Percentiles rank a stretch among this genome's conserved stretches.
Evolutionary conservation across 2,797 vertebrate genomes (phyloP).

Genomic region (Octomys mimax): DNA sequence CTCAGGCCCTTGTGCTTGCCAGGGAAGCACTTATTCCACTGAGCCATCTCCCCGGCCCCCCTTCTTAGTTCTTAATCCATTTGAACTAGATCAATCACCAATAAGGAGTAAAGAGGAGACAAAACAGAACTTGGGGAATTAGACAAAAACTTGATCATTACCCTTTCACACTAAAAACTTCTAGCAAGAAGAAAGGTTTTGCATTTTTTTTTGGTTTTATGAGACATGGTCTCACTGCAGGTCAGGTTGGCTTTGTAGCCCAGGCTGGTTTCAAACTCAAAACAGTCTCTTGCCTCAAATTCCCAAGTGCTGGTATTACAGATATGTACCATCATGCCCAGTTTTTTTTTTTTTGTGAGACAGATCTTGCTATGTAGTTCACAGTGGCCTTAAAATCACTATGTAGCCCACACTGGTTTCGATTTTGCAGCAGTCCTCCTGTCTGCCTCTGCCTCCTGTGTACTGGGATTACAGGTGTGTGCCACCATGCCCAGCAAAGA

Average conservation of each 20-base stretch:
- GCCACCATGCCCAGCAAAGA: neutral
- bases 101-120: constrained; percentile 21
- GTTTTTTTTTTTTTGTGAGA: neutral
- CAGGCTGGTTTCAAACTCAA: neutral
- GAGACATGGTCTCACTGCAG: neutral
- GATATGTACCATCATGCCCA: too few relatives aligned
- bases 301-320: too few relatives aligned
- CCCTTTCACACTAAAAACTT: neutral
- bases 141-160: constrained; percentile 31
- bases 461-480: neutral
- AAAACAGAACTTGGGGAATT: constrained; percentile 47
- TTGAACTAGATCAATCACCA: constrained; percentile 35
- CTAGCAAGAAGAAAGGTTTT: constrained; percentile 14
- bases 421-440: neutral
- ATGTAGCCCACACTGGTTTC: neutral
- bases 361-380: neutral
- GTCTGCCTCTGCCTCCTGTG: neutral
- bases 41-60: neutral
- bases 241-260: neutral
- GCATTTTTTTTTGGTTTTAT: neutral
- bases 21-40: too few relatives aligned
- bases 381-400: neutral
- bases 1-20: too few relatives aligned
- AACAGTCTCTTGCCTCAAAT: too few relatives aligned
- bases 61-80: constrained; percentile 48